Conservation (phyloP, 2,113 vertebrate genomes). For the Origma solitaria region DNA sequence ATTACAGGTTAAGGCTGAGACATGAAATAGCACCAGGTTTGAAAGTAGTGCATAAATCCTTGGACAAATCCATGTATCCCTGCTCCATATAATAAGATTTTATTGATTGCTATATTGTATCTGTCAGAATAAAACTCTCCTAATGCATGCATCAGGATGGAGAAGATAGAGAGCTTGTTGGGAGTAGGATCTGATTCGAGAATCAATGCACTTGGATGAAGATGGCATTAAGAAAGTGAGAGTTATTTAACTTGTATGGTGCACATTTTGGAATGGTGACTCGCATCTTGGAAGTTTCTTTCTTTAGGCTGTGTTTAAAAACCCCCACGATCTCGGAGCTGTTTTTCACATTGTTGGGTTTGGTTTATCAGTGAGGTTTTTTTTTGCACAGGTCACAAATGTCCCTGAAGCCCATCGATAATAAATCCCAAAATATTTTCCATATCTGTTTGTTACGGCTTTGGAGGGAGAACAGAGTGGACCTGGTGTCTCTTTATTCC, state of each 20-base stretch:
- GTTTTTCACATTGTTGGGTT: neutral
- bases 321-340: neutral
- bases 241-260: conserved; percentile 67
- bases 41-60: conserved; percentile 58
- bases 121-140: conserved; percentile 69
- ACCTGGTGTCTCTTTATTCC: neutral
- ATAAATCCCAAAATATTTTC: neutral
- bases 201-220: conserved; percentile 65
- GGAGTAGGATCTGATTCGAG: conserved; percentile 33
- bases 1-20: conserved; percentile 63
- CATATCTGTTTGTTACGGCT: neutral
- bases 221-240: conserved; percentile 61
- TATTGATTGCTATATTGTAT: conserved; percentile 63
- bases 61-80: conserved; percentile 56
- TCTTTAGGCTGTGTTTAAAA: neutral
- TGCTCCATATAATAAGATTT: conserved; percentile 63
- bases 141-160: conserved; percentile 42
- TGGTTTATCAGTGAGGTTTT: neutral
- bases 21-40: conserved; percentile 24
- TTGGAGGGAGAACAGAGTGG: neutral
- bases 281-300: conserved; percentile 23
- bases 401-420: neutral
- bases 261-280: conserved; percentile 6
- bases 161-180: conserved; percentile 44
- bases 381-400: neutral